Evolutionary conservation across 2,113 vertebrate species (phyloP).

Genomic region (Macrotus californicus): DNA sequence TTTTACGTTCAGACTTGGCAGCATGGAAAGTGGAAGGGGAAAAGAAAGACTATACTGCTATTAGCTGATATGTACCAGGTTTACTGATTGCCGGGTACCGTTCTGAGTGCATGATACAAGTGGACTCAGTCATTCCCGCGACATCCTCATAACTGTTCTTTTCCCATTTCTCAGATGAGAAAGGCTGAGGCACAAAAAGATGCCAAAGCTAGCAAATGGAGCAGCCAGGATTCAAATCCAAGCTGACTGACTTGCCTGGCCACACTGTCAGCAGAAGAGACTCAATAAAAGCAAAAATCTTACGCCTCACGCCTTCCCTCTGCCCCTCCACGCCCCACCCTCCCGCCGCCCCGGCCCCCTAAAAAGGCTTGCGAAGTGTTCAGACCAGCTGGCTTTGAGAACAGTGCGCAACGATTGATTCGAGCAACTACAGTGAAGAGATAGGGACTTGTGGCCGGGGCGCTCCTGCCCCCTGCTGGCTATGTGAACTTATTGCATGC

Average conservation of each 20-base stretch:
- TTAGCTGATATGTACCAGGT: background rate
- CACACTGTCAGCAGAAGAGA: background rate
- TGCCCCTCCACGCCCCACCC: no score
- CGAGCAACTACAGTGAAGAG: background rate
- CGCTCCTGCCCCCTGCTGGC: slow-evolving; percentile 53
- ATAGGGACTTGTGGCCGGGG: background rate
- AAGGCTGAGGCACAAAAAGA: background rate
- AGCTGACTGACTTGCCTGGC: background rate
- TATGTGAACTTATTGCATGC: background rate
- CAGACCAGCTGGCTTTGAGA: background rate
- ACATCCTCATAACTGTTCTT: background rate
- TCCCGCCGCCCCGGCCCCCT: no score
- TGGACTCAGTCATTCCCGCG: background rate
- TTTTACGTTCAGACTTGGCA: background rate
- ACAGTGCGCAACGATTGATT: accelerated
- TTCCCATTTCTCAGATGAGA: background rate
- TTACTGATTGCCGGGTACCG: background rate
- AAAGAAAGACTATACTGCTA: background rate
- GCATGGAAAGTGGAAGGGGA: background rate
- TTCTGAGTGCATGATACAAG: background rate
- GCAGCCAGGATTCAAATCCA: background rate
- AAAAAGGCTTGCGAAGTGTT: background rate
- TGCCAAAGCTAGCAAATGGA: background rate
- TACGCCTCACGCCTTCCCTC: no score
- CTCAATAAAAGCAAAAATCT: background rate